Conservation (phyloP, 2,113 vertebrate species). For the Tonatia bakeri region DNA sequence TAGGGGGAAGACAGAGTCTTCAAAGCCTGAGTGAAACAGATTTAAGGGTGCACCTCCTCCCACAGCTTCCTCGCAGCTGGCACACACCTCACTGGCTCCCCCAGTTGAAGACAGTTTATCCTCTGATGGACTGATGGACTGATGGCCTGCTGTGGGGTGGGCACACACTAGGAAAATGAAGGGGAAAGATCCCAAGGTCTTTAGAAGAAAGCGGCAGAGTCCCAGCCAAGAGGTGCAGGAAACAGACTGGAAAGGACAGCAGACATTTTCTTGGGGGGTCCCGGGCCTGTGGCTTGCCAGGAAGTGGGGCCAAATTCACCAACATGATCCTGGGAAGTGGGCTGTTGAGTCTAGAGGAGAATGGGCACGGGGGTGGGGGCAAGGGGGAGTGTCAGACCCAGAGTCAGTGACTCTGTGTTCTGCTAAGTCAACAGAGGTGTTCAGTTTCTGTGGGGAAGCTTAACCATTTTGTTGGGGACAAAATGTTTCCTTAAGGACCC, state of each 20-base stretch:
- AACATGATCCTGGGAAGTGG: background rate
- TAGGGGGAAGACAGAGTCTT: fast-evolving
- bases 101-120: fast-evolving
- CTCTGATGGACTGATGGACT: background rate
- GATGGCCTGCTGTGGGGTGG: background rate
- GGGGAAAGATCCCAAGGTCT: background rate
- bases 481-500: background rate
- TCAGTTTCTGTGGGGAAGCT: background rate
- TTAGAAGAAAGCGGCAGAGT: background rate
- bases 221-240: background rate
- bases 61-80: fast-evolving
- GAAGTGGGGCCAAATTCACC: background rate
- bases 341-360: background rate
- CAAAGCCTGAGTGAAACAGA: background rate
- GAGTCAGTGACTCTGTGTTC: background rate
- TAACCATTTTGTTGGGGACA: background rate
- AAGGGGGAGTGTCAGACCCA: background rate
- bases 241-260: background rate
- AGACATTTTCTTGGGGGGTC: background rate
- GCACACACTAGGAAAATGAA: background rate
- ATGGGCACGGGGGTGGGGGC: fast-evolving
- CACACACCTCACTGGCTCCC: fast-evolving
- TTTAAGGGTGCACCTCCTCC: background rate
- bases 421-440: background rate
- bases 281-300: background rate